A percentile compares a stretch with the other conserved stretches of the same genome.
phyloP scores from a whole-genome alignment of 2,797 vertebrate species.

The Sebastes steindachneri region DNA sequence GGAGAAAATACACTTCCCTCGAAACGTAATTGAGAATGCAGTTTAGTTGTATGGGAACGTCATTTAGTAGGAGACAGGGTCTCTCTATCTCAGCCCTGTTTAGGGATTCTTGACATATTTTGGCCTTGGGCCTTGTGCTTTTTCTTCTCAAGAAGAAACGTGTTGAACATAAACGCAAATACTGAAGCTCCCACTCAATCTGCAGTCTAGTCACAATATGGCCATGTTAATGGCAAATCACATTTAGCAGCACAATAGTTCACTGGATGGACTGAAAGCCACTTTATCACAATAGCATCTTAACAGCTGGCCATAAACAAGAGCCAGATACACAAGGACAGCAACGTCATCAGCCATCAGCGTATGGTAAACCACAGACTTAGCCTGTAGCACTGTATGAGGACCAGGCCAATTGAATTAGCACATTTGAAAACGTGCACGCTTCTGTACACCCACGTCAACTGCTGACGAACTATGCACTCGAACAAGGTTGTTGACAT shows the following conservation, averaged over 20 bases:
- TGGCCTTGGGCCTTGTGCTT: not conserved
- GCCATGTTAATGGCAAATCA: constrained; percentile 27
- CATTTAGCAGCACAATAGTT: constrained; percentile 35
- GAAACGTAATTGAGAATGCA: not conserved
- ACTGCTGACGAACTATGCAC: constrained; percentile 25
- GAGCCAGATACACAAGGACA: constrained; percentile 29
- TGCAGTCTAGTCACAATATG: constrained; percentile 30
- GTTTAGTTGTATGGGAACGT: not conserved
- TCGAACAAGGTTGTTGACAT: constrained; percentile 51
- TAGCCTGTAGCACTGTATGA: not conserved
- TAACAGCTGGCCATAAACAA: constrained; percentile 23
- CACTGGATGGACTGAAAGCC: constrained; percentile 12
- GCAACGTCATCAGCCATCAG: constrained; percentile 4
- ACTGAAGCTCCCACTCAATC: constrained; percentile 24
- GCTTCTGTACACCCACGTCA: constrained; percentile 13
- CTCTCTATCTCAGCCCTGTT: not conserved
- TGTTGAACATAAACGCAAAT: constrained; percentile 2
- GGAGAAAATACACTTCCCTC: not conserved
- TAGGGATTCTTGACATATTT: not conserved
- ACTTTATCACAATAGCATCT: constrained; percentile 38
- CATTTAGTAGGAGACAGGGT: not conserved
- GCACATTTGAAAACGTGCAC: constrained; percentile 28
- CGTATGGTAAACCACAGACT: not conserved
- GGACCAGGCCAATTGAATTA: constrained; percentile 52
- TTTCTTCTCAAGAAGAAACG: not conserved